These are phyloP conservation scores for western clawed frog (Xenopus tropicalis) DNA, from an alignment of 2,113 vertebrate genomes.

Conservation along the genomic window UCB_Xtro_10.0 CM004451.2:64867501-64868000, in stretches of 20 bases:
- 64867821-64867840: conserved; percentile 53
- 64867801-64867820: conserved; percentile 55
- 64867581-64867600: too few relatives aligned
- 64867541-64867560: too few relatives aligned
- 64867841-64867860: conserved; percentile 49
- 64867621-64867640: conserved; percentile 39
- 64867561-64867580: too few relatives aligned
- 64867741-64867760: conserved; percentile 74
- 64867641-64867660: conserved; percentile 13
- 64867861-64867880: conserved; percentile 47
- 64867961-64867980: conserved; percentile 33
- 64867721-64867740: conserved; percentile 68
- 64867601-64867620: not conserved
- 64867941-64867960: conserved; percentile 30
- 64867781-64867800: conserved; percentile 42
- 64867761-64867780: conserved; percentile 55
- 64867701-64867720: conserved; percentile 73
- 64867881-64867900: conserved; percentile 49
- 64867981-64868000: conserved; percentile 47
- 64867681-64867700: conserved; percentile 77
- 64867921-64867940: conserved; percentile 9
- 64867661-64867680: conserved; percentile 46
- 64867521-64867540: too few relatives aligned
- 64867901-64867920: conserved; percentile 8
- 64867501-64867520: too few relatives aligned